Evolutionary conservation across 2,113 vertebrate genomes (phyloP).

Genomic region (Oostethus manadensis): DNA sequence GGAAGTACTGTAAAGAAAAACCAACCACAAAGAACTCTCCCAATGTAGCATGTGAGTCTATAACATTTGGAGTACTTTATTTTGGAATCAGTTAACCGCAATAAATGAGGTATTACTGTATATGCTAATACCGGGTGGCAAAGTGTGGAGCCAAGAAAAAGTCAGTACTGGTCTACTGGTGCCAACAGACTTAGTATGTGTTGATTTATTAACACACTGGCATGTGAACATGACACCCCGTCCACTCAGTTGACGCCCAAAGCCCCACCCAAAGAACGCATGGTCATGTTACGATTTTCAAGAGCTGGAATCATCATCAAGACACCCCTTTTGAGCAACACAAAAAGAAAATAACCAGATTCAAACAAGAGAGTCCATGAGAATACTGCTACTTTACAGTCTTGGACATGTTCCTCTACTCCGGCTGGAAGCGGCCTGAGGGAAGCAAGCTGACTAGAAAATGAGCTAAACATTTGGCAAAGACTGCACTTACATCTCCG

Average conservation of each 20-base stretch:
- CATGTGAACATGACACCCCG: background rate
- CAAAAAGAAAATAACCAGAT: conserved; percentile 6
- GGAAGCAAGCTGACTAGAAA: conserved; percentile 48
- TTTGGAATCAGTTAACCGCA: no score
- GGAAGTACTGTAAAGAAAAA: no score
- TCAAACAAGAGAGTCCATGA: conserved; percentile 9
- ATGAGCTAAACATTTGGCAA: conserved; percentile 57
- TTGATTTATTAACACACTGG: background rate
- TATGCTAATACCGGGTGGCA: no score
- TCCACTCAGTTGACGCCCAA: conserved; percentile 22
- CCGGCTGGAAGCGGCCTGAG: conserved; percentile 57
- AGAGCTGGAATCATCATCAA: no score
- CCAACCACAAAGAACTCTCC: no score
- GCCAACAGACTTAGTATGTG: background rate
- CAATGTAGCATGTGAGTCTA: no score
- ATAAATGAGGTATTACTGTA: background rate
- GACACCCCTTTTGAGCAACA: conserved; percentile 7
- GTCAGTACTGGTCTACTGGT: no score
- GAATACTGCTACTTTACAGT: conserved; percentile 52
- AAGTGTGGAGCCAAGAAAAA: no score
- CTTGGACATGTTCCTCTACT: conserved; percentile 45
- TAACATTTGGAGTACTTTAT: no score
- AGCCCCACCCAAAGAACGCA: background rate
- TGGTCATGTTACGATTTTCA: no score
- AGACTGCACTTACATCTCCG: conserved; percentile 50